These are phyloP conservation scores for Lanius collurio DNA, from an alignment of 2,113 vertebrate genomes.

Conservation along the genomic window DNA sequence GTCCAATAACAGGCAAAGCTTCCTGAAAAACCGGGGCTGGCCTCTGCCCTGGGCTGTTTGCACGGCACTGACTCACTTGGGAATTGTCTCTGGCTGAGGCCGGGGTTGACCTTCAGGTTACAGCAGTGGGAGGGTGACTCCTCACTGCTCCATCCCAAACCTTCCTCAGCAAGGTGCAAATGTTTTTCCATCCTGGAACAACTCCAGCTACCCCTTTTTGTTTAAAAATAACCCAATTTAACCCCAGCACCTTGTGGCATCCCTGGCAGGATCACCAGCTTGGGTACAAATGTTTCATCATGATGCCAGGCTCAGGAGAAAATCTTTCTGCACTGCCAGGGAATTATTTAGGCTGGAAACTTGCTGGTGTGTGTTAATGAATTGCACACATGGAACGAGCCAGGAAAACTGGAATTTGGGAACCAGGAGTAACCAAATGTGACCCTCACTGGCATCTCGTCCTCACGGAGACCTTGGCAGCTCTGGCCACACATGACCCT, in stretches of 20 bases:
- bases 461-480: neutral
- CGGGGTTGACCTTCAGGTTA: neutral
- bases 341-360: neutral
- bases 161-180: neutral
- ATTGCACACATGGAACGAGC: fast-evolving
- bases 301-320: neutral
- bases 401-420: neutral
- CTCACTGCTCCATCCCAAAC: neutral
- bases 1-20: neutral
- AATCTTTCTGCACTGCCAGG: neutral
- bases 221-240: neutral
- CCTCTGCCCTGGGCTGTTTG: neutral
- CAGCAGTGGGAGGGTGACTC: neutral
- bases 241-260: neutral
- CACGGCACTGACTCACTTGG: neutral
- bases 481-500: neutral
- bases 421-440: neutral
- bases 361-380: neutral
- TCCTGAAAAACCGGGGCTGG: neutral
- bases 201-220: neutral
- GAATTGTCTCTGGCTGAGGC: neutral
- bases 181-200: neutral
- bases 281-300: no score
- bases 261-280: neutral
- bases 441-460: neutral